Evolutionary conservation across 2,888 invertebrate genomes (phyloP).

Genomic region (Crematogaster levior): DNA sequence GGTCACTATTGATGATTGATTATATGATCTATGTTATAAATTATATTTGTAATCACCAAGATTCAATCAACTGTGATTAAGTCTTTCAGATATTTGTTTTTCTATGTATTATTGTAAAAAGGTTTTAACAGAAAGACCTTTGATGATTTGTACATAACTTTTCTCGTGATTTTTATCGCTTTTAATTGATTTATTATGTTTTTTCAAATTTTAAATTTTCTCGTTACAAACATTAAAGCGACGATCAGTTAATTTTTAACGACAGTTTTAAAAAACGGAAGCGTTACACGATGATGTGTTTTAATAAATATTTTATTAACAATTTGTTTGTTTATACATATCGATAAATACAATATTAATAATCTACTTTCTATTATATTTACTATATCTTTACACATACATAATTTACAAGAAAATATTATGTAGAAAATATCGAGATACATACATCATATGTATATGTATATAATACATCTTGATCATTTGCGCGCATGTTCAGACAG

Average conservation of each 20-base stretch:
- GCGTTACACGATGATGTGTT: neutral
- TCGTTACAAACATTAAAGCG: neutral
- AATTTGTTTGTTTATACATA: neutral
- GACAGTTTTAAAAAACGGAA: neutral
- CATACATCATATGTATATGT: neutral
- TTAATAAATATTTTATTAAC: conserved; percentile 19
- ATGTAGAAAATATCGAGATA: neutral
- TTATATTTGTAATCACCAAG: neutral
- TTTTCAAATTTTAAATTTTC: neutral
- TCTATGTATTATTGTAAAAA: neutral
- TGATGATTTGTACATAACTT: neutral
- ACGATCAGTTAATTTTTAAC: conserved; percentile 24
- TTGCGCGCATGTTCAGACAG: neutral
- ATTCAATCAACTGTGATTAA: neutral
- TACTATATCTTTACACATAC: neutral
- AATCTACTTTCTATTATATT: neutral
- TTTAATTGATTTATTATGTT: neutral
- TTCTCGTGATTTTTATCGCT: neutral
- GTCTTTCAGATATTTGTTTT: neutral
- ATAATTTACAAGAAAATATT: neutral
- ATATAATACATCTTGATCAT: neutral
- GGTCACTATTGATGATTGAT: neutral
- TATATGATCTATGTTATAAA: neutral
- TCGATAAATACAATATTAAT: conserved; percentile 2
- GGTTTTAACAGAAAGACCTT: neutral